phyloP scores from a whole-genome alignment of 2,888 invertebrate species.

The Drosophila maculinotata region DNA sequence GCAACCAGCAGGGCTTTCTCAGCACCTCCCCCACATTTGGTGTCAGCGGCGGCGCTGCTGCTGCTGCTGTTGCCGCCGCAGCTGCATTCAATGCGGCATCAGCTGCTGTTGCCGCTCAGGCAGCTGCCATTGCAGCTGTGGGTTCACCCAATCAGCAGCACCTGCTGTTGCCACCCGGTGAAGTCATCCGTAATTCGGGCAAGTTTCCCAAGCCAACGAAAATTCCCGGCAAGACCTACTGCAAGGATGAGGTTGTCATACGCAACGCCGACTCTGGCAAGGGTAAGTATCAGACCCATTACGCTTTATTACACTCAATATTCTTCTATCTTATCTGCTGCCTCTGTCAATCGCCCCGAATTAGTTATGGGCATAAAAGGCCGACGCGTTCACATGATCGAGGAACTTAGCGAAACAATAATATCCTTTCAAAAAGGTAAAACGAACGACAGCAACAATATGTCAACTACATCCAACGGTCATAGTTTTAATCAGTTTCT shows the following conservation, averaged over 20 bases:
- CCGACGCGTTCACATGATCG: conserved; percentile 98
- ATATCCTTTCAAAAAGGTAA: conserved; percentile 99
- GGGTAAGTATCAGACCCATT: conserved; percentile 87
- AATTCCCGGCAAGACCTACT: conserved; percentile 96
- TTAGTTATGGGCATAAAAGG: conserved; percentile 99
- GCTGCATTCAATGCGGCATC: conserved; percentile 69
- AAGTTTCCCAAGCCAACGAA: conserved; percentile 95
- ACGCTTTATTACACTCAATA: neutral
- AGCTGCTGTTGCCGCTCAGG: conserved; percentile 73
- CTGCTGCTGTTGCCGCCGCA: conserved; percentile 60
- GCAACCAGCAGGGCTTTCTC: conserved; percentile 84
- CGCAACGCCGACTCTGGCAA: conserved; percentile 98
- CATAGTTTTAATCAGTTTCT: conserved; percentile 8
- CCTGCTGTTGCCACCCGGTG: conserved; percentile 90
- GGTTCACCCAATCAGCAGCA: conserved; percentile 83
- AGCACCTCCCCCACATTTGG: conserved; percentile 86
- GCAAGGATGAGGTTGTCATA: conserved; percentile 97
- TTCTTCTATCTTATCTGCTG: conserved; percentile 10
- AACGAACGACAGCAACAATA: conserved; percentile 17
- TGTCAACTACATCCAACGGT: conserved; percentile 3
- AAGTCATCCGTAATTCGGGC: conserved; percentile 94
- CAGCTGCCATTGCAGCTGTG: conserved; percentile 81
- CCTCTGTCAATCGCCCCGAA: conserved; percentile 18
- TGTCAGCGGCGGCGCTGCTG: conserved; percentile 67
- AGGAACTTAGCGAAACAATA: conserved; percentile 98